Conservation (phyloP, 2,888 invertebrate species). For the Tanytarsus gracilentus region DNA sequence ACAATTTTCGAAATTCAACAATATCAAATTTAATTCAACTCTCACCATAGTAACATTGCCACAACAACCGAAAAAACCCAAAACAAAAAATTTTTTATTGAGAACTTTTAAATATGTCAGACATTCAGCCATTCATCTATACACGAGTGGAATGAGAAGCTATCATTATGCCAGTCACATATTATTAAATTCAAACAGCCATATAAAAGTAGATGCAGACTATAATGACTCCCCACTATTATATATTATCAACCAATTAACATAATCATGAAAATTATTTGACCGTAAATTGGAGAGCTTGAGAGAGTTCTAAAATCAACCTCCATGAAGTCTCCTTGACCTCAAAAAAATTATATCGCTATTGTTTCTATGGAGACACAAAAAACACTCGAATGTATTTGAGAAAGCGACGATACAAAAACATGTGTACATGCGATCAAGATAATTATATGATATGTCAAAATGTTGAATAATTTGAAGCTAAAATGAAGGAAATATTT, state of each 20-base stretch:
- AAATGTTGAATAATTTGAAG: too few species aligned
- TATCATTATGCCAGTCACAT: constrained; percentile 10
- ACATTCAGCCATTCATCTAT: too few species aligned
- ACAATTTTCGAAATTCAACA: not conserved
- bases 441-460: too few species aligned
- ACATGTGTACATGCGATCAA: too few species aligned
- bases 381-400: too few species aligned
- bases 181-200: constrained; percentile 23
- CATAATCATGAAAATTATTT: constrained; percentile 16
- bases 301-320: not conserved
- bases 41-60: not conserved
- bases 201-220: not conserved
- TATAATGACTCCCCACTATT: not conserved
- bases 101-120: too few species aligned
- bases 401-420: too few species aligned
- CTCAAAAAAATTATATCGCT: constrained; percentile 8
- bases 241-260: constrained; percentile 29
- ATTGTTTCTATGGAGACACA: too few species aligned
- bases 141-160: too few species aligned
- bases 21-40: not conserved
- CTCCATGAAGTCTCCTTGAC: constrained; percentile 20
- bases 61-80: constrained; percentile 16
- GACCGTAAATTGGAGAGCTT: not conserved
- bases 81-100: too few species aligned
- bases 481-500: too few species aligned